A percentile compares a stretch with the other conserved stretches of the same genome.
phyloP scores from a whole-genome alignment of 2,113 vertebrate species.

The Cheilinus undulatus region DNA sequence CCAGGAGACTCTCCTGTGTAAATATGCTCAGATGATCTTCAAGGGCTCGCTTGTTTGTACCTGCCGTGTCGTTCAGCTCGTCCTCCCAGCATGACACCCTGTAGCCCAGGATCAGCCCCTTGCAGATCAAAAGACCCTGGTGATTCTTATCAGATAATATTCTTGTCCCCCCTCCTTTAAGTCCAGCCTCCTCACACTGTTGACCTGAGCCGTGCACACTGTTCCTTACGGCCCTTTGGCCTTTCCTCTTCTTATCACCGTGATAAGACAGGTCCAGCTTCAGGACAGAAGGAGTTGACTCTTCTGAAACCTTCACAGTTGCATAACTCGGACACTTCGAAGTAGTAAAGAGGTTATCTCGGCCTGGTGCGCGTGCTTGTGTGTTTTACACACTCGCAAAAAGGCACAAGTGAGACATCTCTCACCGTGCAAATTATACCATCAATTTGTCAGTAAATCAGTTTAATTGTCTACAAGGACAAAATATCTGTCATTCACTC shows the following conservation, averaged over 20 bases:
- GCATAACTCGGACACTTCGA: conserved; percentile 68
- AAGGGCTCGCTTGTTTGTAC: conserved; percentile 85
- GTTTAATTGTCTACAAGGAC: background rate
- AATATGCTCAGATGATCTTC: conserved; percentile 71
- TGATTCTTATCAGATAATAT: conserved; percentile 84
- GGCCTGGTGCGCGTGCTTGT: conserved; percentile 31
- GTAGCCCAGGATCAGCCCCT: conserved; percentile 80
- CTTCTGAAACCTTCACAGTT: conserved; percentile 56
- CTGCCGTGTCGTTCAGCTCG: conserved; percentile 81
- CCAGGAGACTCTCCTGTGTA: conserved; percentile 47
- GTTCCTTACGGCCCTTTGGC: conserved; percentile 78
- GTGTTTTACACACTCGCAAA: conserved; percentile 39
- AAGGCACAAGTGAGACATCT: conserved; percentile 27
- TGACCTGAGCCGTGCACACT: conserved; percentile 75
- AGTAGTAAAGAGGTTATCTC: conserved; percentile 67
- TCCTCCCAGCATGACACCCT: conserved; percentile 83
- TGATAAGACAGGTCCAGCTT: conserved; percentile 73
- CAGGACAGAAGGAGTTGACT: conserved; percentile 69
- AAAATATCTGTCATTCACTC: too few relatives aligned
- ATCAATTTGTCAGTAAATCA: conserved; percentile 1
- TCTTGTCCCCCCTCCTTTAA: conserved; percentile 72
- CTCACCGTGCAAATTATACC: conserved; percentile 11
- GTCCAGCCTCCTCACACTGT: conserved; percentile 71
- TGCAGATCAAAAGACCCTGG: conserved; percentile 82
- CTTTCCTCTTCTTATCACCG: conserved; percentile 83